phyloP scores from a whole-genome alignment of 1,140 invertebrate species.

The Heliconius himera region DNA sequence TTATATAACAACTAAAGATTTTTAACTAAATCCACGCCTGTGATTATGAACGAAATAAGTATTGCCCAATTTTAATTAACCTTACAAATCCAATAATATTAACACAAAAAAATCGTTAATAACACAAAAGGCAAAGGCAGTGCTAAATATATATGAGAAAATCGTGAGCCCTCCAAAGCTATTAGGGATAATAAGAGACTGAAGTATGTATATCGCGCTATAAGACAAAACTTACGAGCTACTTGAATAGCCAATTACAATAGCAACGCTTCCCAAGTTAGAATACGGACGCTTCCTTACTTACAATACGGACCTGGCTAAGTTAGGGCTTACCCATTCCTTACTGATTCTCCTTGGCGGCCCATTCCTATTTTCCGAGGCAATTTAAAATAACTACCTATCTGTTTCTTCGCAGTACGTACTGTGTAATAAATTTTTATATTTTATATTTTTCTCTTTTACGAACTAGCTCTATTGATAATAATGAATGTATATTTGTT shows the following conservation, averaged over 20 bases:
- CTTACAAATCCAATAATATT: not conserved
- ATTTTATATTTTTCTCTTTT: conserved; percentile 20
- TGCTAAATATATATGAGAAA: conserved; percentile 29
- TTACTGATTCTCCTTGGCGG: conserved; percentile 41
- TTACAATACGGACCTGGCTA: conserved; percentile 19
- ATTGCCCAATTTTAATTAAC: not conserved
- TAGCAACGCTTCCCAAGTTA: conserved; percentile 48
- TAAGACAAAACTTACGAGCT: conserved; percentile 56
- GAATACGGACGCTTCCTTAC: conserved; percentile 29
- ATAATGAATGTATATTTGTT: not conserved
- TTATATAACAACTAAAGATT: not conserved
- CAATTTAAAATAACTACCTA: conserved; percentile 39
- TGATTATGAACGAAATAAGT: not conserved
- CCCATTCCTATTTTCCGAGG: conserved; percentile 37
- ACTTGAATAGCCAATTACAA: conserved; percentile 61
- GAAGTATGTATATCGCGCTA: conserved; percentile 50
- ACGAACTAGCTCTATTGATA: not conserved
- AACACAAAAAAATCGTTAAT: not conserved
- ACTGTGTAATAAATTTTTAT: conserved; percentile 27
- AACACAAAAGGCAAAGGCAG: not conserved
- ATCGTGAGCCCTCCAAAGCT: conserved; percentile 36
- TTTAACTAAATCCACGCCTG: not conserved
- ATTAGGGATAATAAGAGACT: conserved; percentile 41
- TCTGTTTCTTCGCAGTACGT: conserved; percentile 33
- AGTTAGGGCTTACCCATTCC: conserved; percentile 35